These are phyloP conservation scores for Ganaspis sp. DNA, from an alignment of 1,140 invertebrate genomes.

Conservation along the genomic window DNA sequence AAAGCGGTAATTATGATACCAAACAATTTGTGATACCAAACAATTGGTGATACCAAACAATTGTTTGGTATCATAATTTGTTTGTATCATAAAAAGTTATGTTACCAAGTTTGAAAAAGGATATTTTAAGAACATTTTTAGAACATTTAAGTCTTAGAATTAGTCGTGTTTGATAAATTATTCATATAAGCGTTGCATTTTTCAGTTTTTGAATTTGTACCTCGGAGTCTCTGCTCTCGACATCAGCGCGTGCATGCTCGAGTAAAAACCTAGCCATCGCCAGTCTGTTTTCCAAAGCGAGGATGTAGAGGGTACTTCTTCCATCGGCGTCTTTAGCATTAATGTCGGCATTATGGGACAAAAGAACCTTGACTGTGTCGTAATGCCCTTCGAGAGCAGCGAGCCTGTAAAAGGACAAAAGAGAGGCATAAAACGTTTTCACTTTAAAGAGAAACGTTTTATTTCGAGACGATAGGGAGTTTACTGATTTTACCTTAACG, in stretches of 20 bases:
- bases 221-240: conserved; percentile 92
- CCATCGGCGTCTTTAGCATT: conserved; percentile 95
- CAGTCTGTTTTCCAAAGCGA: conserved; percentile 92
- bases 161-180: no score
- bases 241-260: conserved; percentile 86
- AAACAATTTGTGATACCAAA: no score
- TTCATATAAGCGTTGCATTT: no score
- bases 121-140: conserved; percentile 43
- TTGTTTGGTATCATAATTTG: no score
- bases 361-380: conserved; percentile 85
- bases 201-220: no score
- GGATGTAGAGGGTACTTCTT: conserved; percentile 92
- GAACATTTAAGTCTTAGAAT: no score
- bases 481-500: conserved; percentile 81
- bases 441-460: conserved; percentile 16
- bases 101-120: background rate
- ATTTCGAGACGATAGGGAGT: background rate
- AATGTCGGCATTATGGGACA: conserved; percentile 88
- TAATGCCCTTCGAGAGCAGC: conserved; percentile 92
- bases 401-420: conserved; percentile 76
- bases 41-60: no score
- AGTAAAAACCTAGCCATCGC: conserved; percentile 90
- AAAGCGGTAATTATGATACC: no score
- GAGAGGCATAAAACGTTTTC: background rate
- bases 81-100: no score